Base-by-base conservation (phyloP, 2,888 invertebrate genomes). In the Pandemis heparana region DNA sequence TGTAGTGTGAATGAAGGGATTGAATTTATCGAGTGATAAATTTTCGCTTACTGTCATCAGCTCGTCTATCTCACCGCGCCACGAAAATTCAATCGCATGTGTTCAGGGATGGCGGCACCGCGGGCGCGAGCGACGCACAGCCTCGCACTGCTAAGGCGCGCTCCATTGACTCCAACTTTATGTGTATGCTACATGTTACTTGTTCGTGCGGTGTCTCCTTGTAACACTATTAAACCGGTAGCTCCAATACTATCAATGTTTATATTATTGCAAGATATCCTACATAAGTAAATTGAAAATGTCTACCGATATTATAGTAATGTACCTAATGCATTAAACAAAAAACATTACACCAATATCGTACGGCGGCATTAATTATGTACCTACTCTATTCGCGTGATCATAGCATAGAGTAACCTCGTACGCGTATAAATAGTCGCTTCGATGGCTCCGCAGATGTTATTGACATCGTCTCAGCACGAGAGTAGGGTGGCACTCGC, bases 391-490 rank as follows among this genome's bases (percentile, higher is more conserved):
- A 69, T 69, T 23, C 68, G 59, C 63, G 63, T 68, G 48, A 48
- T 68, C 62, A 62, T 63, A 46, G 63, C 62, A 62, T 63, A 46
- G 63, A 46, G 72, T 9, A 68, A 62, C 73, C 63, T 12, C 46
- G 41, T 68, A 39, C 59, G 59, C 63, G 59, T 73, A 73, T 69
- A 69, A 73, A 73, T 73, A 73, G 68, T 73, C 59, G 64, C 48
- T 18, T 59, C 73, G 68, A 48, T 51, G 59, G 68, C 39, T 68
- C 41, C 73, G 53, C 71, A 70, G 65, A 70, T 74, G 74, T 64
- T 74, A 74, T 65, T 74, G 74, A 74, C 74, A 74, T 53, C 65
- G 51, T 69, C 68, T 73, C 60, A 46, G 63, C 64, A 63, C 73
- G 60, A 69, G 70, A 65, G 74, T 64, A 59, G 74, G 70, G 70